Evolutionary conservation across 2,113 vertebrate genomes (phyloP), one percentile per base, ranked within the genome.

Genomic region (Barbus barbus): DNA sequence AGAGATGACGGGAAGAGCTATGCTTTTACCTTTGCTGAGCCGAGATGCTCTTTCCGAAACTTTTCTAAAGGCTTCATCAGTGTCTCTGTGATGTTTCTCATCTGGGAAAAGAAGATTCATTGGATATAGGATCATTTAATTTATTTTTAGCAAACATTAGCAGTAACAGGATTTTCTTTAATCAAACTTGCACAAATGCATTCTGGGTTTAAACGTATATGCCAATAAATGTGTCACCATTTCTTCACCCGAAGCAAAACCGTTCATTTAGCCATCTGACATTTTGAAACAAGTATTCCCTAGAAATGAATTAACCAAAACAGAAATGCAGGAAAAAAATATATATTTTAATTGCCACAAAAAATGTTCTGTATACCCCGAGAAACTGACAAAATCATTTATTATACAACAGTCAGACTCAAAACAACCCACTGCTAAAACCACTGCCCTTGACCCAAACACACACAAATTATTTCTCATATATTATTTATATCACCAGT

Each of bases 31-130:
- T 97, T 97, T 38, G 97, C 95, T 86, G 93, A 93, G 90, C 98
- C 97, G 56, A 99, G 96, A 74, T 99, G 97, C 2, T 99, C 97
- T 92, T 98, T 99, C 83, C 98, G 95, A 94, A 99, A 99, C 92
- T 95, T 97, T 93, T 99, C 98, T 92, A 99, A 92, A 81, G 98
- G 98, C 90, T 98, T 99, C 93, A 99, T 97, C 90, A 99, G 94
- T 46, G 98, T 98, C 93, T 99, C 98, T 13, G 96, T 98, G 91
- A 99, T 96, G 95, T 98, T 99, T 85, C 94, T 92, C 90, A 97
- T 97, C 98, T 99, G 89, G 89, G 87, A 82, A 78, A 77, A 88
- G 2, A 14, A n/a, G 18, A 58, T 46, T 53, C 20, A 69, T 56
- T 2, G 16, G 5, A 63, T 28, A 67, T 26, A 63, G 9, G 31